A percentile compares a stretch with the other conserved stretches of the same genome.
These are phyloP conservation scores for Montipora sp. DNA, from an alignment of 64 coral and sea anemone genomes.

Conservation along the genomic window DNA sequence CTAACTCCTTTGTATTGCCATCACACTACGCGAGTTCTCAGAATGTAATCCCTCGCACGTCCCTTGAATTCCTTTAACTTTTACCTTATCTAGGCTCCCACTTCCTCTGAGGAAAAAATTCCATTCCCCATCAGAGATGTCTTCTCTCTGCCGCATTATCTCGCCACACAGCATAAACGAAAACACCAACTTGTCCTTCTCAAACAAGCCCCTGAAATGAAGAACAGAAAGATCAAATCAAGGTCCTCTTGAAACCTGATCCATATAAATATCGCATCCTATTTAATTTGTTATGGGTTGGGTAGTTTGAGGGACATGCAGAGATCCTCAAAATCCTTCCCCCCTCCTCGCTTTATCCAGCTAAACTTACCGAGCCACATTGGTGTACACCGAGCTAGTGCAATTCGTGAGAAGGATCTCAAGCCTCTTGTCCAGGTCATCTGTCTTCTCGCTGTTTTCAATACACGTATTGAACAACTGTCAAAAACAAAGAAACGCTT, in stretches of 20 bases:
- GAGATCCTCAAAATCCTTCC: too few species aligned
- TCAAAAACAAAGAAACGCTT: background rate
- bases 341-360: too few species aligned
- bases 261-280: too few species aligned
- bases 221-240: background rate
- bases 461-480: slow-evolving; percentile 97
- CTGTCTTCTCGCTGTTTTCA: slow-evolving; percentile 96
- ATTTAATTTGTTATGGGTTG: too few species aligned
- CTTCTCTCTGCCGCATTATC: slow-evolving; percentile 87
- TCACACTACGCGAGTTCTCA: too few species aligned
- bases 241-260: background rate
- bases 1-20: too few species aligned
- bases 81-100: slow-evolving; percentile 88
- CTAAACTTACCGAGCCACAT: slow-evolving; percentile 85
- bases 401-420: slow-evolving; percentile 89
- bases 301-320: too few species aligned
- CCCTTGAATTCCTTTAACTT: background rate
- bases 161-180: slow-evolving; percentile 99
- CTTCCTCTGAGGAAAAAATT: slow-evolving; percentile 97
- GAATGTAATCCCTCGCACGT: too few species aligned
- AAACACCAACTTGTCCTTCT: slow-evolving; percentile 96
- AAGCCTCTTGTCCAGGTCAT: slow-evolving; percentile 84
- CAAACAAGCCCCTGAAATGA: slow-evolving; percentile 84
- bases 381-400: slow-evolving; percentile 92
- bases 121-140: slow-evolving; percentile 89